Evolutionary conservation across 2,888 invertebrate species (phyloP).

Genomic region (Odontocolon sp.): DNA sequence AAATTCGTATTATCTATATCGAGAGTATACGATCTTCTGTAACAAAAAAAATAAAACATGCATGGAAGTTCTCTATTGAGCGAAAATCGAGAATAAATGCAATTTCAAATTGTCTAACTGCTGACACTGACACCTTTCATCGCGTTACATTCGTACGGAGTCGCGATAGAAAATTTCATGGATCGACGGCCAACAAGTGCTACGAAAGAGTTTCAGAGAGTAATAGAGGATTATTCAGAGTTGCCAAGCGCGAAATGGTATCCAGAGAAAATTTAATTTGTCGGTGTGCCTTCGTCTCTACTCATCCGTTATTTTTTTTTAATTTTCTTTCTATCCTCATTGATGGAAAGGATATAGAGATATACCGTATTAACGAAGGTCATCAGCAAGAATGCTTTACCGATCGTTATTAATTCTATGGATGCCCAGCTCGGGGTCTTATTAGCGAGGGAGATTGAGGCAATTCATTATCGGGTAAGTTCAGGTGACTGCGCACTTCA

Average conservation of each 20-base stretch:
- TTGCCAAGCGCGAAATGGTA: not conserved
- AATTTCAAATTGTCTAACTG: too few relatives aligned
- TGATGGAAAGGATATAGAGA: not conserved
- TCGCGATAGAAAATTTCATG: not conserved
- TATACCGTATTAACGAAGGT: not conserved
- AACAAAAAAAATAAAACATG: too few relatives aligned
- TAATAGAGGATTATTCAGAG: constrained; percentile 18
- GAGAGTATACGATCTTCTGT: too few relatives aligned
- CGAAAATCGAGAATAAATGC: too few relatives aligned
- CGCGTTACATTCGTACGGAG: not conserved
- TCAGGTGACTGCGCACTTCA: not conserved
- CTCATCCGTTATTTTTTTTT: not conserved
- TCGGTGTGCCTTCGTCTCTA: not conserved
- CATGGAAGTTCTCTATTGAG: too few relatives aligned
- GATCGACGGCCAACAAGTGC: constrained; percentile 6
- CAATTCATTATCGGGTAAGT: constrained; percentile 35
- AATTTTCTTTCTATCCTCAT: not conserved
- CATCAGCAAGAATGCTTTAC: not conserved
- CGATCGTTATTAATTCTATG: not conserved
- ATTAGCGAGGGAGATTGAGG: constrained; percentile 7
- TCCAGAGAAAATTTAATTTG: constrained; percentile 40
- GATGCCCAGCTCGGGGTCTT: not conserved
- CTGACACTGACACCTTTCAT: too few relatives aligned
- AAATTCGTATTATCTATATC: too few relatives aligned
- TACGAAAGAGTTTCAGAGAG: not conserved